Evolutionary conservation across 2,888 invertebrate species (phyloP).

Genomic region (Sphinx pinastri): DNA sequence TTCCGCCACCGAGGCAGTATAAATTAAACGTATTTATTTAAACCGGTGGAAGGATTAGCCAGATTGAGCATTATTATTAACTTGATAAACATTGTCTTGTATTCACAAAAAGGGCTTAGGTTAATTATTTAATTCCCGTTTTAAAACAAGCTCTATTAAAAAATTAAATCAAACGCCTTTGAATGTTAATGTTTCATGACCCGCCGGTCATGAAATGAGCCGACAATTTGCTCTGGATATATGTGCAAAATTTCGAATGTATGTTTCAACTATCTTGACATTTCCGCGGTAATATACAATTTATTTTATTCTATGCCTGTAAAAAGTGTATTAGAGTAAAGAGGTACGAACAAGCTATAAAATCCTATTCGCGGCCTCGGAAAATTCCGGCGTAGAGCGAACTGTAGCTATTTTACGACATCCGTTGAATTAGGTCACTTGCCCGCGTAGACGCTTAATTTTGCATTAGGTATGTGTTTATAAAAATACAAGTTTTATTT

Average conservation of each 20-base stretch:
- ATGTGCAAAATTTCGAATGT: background rate
- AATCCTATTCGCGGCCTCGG: conserved; percentile 45
- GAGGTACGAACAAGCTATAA: conserved; percentile 47
- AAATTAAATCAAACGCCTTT: background rate
- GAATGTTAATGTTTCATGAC: no score
- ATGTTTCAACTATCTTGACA: conserved; percentile 14
- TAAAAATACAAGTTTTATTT: conserved; percentile 17
- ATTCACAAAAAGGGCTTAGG: background rate
- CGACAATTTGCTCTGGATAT: conserved; percentile 1
- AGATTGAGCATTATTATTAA: background rate
- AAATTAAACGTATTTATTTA: conserved; percentile 4
- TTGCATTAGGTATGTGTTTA: conserved; percentile 18
- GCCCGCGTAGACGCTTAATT: conserved; percentile 22
- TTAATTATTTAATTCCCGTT: conserved; percentile 2
- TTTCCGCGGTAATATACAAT: conserved; percentile 31
- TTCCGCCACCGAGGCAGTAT: no score
- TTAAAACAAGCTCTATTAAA: background rate
- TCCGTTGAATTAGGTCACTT: conserved; percentile 27
- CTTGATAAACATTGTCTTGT: background rate
- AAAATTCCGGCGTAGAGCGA: conserved; percentile 43
- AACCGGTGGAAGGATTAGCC: background rate
- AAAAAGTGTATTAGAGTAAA: conserved; percentile 42
- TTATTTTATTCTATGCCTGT: conserved; percentile 33
- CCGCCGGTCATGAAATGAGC: conserved; percentile 13
- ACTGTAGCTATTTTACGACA: conserved; percentile 48